Evolutionary conservation across 2,797 vertebrate genomes (phyloP), one percentile per base, ranked within the genome.

Genomic region (Chaetophractus vellerosus): DNA sequence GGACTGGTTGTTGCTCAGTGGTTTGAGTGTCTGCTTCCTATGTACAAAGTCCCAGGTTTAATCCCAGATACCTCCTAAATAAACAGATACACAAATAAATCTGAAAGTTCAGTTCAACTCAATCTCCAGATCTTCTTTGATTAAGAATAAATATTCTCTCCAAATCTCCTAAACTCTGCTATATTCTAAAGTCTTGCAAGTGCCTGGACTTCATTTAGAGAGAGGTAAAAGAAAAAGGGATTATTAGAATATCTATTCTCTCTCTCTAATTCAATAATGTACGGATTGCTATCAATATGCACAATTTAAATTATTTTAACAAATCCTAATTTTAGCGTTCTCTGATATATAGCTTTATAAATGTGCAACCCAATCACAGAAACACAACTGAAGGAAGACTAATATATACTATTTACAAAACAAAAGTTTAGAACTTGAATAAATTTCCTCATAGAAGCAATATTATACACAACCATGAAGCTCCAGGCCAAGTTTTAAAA

Each of bases 71-170:
- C 45, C 45, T 45, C 45, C 45, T 45, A 45, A 10, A 45, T 45
- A 45, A 45, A 45, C 9, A 45, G 10, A 45, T 45, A 45, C 5
- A 45, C 9, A 45, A 45, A 45, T 68, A 80, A 79, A 57, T 63
- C 26, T 72, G 55, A 66, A 84, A 94, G 74, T 45, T 52, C 72
- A 82, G 48, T 86, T 72, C 5, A 18, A 79, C 23, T 68, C 4
- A 10, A 86, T 31, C 41, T 52, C 52, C 16, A 52, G 52, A 52
- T 52, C 15, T 18, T 52, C 18, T 85, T 50, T 48, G 16, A 45
- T 88, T 69, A 95, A 76, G 33, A 95, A 75, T 57, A 86, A 91
- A 33, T 16, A 63, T 57, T 85, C 83, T 36, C 33, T 93, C 63
- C 91, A 79, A 88, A 16, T 63, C 76, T 23, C 6, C 1, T 38